phyloP scores from a whole-genome alignment of 2,113 vertebrate species.

The Trochalopteron elliotii region DNA sequence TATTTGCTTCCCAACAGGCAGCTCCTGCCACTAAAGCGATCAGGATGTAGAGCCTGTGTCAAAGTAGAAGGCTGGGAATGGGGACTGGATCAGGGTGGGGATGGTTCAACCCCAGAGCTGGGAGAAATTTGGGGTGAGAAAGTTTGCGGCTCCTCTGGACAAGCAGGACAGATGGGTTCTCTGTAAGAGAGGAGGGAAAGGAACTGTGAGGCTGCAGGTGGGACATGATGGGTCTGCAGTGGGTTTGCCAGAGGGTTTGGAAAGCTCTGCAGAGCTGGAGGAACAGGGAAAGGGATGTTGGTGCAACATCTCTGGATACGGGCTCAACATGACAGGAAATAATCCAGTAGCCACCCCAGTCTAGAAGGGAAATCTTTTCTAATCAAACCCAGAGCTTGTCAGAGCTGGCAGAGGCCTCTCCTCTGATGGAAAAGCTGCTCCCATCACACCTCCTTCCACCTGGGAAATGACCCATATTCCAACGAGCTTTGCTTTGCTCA shows the following conservation, averaged over 20 bases:
- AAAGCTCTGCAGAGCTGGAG: neutral
- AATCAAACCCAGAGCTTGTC: neutral
- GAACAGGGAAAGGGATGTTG: neutral
- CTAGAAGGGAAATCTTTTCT: neutral
- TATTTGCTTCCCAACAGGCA: neutral
- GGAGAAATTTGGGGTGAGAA: neutral
- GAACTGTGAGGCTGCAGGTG: neutral
- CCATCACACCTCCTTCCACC: neutral
- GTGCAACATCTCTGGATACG: neutral
- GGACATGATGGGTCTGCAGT: rapidly evolving
- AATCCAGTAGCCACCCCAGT: neutral
- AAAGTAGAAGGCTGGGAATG: neutral
- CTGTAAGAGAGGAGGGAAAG: neutral
- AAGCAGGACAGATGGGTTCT: neutral
- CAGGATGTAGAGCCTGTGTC: neutral
- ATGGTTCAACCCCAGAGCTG: neutral
- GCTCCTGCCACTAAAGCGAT: neutral
- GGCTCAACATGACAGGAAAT: neutral
- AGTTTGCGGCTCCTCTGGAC: neutral
- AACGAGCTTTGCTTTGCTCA: neutral
- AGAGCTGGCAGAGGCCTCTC: neutral
- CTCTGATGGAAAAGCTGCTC: neutral
- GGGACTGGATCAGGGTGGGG: neutral
- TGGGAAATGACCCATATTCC: neutral
- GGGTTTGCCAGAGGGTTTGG: neutral